Evolutionary conservation across 2,113 vertebrate species (phyloP).

Genomic region (Equus quagga): DNA sequence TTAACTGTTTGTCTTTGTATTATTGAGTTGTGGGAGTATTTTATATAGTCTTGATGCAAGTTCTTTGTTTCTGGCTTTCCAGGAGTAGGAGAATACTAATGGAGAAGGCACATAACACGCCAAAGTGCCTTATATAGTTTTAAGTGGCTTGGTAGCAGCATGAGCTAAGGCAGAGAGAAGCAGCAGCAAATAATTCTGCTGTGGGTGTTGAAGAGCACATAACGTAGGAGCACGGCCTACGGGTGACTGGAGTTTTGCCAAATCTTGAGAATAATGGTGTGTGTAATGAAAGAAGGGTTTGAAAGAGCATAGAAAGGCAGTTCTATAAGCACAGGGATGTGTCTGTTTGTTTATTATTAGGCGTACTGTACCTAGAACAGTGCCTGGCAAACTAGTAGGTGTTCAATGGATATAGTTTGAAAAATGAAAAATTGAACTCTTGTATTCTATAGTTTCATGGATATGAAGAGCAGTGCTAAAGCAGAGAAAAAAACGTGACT

Average conservation of each 20-base stretch:
- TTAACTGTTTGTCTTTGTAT: background rate
- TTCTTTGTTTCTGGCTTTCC: background rate
- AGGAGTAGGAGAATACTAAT: background rate
- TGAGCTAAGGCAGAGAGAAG: background rate
- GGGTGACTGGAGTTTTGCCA: background rate
- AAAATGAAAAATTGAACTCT: background rate
- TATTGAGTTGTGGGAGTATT: background rate
- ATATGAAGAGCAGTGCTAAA: background rate
- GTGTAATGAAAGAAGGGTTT: background rate
- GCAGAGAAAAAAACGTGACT: background rate
- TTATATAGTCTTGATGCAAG: background rate
- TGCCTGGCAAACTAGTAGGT: background rate
- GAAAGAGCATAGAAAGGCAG: background rate
- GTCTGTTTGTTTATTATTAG: background rate
- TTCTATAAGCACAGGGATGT: background rate
- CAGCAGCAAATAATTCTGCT: background rate
- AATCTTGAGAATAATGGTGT: background rate
- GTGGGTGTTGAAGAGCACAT: background rate
- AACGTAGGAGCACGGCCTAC: background rate
- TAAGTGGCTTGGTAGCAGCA: background rate
- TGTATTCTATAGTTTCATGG: background rate
- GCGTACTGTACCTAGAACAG: background rate
- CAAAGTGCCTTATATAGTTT: background rate
- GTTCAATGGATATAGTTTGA: background rate
- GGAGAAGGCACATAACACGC: background rate